phyloP scores from a whole-genome alignment of 92 coral and sea anemone genomes.

The Plumapathes pennacea region DNA sequence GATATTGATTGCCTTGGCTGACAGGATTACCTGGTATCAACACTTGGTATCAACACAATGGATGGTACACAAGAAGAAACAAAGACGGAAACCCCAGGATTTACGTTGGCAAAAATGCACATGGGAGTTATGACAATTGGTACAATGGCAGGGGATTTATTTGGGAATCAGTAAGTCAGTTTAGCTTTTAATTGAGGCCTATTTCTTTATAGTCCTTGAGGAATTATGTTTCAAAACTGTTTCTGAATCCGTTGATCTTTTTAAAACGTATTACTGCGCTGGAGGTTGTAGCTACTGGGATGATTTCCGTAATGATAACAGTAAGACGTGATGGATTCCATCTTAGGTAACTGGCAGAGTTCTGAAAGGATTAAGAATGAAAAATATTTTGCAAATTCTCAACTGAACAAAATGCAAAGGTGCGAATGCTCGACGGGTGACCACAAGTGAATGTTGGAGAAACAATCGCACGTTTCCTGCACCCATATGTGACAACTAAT shows the following conservation, averaged over 20 bases:
- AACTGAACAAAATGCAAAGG: too few relatives aligned
- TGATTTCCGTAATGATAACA: conserved; percentile 12
- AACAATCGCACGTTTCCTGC: too few relatives aligned
- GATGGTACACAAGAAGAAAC: conserved; percentile 27
- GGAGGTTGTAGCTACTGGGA: conserved; percentile 27
- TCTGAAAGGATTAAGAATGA: too few relatives aligned
- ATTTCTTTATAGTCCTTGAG: background rate
- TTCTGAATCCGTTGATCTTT: background rate
- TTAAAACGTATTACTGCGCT: conserved; percentile 1
- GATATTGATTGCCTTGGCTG: conserved; percentile 36
- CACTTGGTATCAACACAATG: conserved; percentile 21
- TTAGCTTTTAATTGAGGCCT: too few relatives aligned
- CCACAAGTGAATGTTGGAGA: too few relatives aligned
- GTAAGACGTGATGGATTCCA: too few relatives aligned
- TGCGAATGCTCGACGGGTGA: too few relatives aligned
- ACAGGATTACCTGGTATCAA: conserved; percentile 46
- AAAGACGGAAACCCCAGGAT: background rate
- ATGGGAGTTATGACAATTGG: conserved; percentile 32
- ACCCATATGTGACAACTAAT: too few relatives aligned
- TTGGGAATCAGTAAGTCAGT: conserved; percentile 7
- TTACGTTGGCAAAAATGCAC: conserved; percentile 12
- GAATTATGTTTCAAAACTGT: background rate
- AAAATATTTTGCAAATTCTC: too few relatives aligned
- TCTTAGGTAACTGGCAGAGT: too few relatives aligned
- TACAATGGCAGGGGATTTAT: conserved; percentile 3